Evolutionary conservation across 2,797 vertebrate species (phyloP).

Genomic region (Toxotes lorentzi): DNA sequence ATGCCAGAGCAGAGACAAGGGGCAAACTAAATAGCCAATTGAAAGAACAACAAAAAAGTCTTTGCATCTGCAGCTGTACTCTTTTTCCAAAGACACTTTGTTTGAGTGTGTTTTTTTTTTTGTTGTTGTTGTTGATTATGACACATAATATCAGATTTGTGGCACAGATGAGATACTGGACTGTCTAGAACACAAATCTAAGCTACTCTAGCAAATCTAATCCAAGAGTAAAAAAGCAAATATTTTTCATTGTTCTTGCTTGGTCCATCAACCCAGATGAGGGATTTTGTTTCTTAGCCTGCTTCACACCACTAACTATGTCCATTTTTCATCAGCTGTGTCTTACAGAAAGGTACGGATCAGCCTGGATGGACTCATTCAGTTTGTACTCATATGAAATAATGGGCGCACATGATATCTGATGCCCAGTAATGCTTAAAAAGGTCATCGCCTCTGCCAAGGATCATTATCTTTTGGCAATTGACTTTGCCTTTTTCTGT

Average conservation of each 20-base stretch:
- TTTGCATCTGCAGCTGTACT: neutral
- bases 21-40: constrained; percentile 17
- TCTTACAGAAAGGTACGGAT: constrained; percentile 7
- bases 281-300: constrained; percentile 6
- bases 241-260: neutral
- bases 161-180: neutral
- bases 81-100: neutral
- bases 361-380: constrained; percentile 33
- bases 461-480: constrained; percentile 59
- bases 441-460: constrained; percentile 48
- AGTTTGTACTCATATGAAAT: constrained; percentile 46
- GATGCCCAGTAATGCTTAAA: constrained; percentile 45
- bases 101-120: constrained; percentile 14
- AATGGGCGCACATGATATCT: constrained; percentile 35
- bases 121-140: constrained; percentile 1
- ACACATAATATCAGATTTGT: neutral
- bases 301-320: neutral
- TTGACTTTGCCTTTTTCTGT: constrained; percentile 50
- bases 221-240: neutral
- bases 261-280: neutral
- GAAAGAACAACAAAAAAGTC: constrained; percentile 18
- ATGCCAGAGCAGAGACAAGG: constrained; percentile 28
- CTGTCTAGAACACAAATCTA: neutral
- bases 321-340: constrained; percentile 4
- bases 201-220: neutral